Percentiles rank a stretch among this genome's conserved stretches.
Conservation (phyloP, 2,888 invertebrate species). For the Eledona agricola region DNA sequence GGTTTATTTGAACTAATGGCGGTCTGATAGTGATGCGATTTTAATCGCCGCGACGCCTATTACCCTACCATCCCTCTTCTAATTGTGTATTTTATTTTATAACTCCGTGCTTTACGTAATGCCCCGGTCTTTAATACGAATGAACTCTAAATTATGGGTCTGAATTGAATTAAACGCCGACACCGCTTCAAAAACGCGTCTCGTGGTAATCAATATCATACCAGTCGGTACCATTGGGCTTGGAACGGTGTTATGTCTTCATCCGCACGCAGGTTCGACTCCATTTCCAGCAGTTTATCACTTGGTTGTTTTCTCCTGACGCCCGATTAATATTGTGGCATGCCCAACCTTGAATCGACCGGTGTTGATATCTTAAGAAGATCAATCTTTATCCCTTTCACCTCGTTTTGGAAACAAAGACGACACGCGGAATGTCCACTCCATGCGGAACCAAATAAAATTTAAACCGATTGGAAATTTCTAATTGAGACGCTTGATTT, state of each 20-base stretch:
- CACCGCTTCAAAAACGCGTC: too few species aligned
- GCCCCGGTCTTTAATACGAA: slow-evolving; percentile 48
- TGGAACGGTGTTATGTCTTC: slow-evolving; percentile 59
- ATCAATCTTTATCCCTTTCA: slow-evolving; percentile 48
- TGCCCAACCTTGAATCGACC: slow-evolving; percentile 58
- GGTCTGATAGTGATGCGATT: slow-evolving; percentile 59
- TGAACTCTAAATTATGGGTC: slow-evolving; percentile 49
- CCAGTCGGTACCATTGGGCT: slow-evolving; percentile 50
- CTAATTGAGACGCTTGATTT: too few species aligned
- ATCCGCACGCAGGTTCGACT: slow-evolving; percentile 60
- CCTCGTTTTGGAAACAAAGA: too few species aligned
- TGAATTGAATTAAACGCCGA: slow-evolving; percentile 49
- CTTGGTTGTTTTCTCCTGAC: slow-evolving; percentile 63
- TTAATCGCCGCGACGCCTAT: slow-evolving; percentile 58
- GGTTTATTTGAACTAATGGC: slow-evolving; percentile 58
- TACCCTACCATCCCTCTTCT: slow-evolving; percentile 44
- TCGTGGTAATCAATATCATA: slow-evolving; percentile 49
- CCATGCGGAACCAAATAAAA: too few species aligned
- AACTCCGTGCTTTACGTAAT: slow-evolving; percentile 50
- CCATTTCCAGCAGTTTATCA: slow-evolving; percentile 63
- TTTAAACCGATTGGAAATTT: too few species aligned
- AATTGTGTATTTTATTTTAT: slow-evolving; percentile 54
- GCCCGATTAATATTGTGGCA: slow-evolving; percentile 64
- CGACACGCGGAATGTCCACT: too few species aligned
- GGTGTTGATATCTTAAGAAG: slow-evolving; percentile 54